Base-by-base conservation (phyloP, 2,888 invertebrate genomes). In the Neria commutata region DNA sequence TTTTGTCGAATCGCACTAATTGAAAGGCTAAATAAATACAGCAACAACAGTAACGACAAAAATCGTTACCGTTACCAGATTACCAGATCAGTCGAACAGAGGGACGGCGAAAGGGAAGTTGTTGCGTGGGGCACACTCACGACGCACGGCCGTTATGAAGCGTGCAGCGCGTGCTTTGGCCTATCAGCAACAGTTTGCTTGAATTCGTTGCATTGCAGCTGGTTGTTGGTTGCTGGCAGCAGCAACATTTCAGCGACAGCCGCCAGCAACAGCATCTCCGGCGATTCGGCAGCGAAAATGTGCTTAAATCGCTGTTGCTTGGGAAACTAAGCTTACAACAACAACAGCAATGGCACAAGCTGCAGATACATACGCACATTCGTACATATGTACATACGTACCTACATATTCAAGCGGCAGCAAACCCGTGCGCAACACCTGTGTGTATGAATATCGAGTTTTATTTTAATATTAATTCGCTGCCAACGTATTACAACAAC, bases 381-480 rank as follows among this genome's bases (percentile, higher is more conserved):
- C 29, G 29, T 11, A 29, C 29, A 29, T 29, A 8, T 29, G 29
- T 8, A 11, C 29, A 29, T 11, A 29, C 6, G 6, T 29, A 6
- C 29, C 6, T 8, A 29, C 11, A 29, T n/a, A n/a, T n/a, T n/a
- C n/a, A n/a, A n/a, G n/a, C n/a, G n/a, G n/a, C n/a, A n/a, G 11
- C 45, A 42, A 57, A 40, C 25, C 34, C 17, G 53, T 37, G 58
- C 61, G 62, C n/a, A n/a, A 61, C 65, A 66, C 67, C 67, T 67
- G 67, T 63, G 63, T 63, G 67, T 63, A 62, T 63, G 66, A 62
- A 54, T 64, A 67, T 63, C 66, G 49, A 63, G 64, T 66, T 67
- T 65, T 61, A 40, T 34, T 63, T 62, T 50, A 50, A 52, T 49
- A 48, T 50, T 58, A 63, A 62, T 60, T 56, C 48, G 45, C 29